Evolutionary conservation across 2,797 vertebrate species (phyloP).

Genomic region (Sebastes matsubarae): DNA sequence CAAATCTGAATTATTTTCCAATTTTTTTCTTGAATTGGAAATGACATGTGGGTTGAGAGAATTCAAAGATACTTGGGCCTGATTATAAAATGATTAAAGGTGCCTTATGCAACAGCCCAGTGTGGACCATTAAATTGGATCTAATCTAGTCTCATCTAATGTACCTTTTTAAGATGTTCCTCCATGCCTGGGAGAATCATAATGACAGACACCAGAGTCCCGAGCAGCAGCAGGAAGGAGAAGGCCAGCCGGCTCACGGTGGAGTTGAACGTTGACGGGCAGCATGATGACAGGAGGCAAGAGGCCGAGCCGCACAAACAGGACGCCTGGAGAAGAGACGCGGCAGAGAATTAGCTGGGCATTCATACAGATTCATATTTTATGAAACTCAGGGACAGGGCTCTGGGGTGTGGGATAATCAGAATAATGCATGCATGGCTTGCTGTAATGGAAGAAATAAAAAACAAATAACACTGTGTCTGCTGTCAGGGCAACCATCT

Average conservation of each 20-base stretch:
- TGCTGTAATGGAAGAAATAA: neutral
- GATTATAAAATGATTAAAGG: neutral
- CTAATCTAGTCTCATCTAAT: neutral
- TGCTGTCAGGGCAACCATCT: conserved; percentile 29
- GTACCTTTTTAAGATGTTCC: conserved; percentile 89
- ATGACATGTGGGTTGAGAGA: neutral
- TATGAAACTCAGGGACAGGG: neutral
- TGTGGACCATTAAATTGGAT: neutral
- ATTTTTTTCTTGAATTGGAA: neutral
- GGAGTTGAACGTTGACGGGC: conserved; percentile 91
- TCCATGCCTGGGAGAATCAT: conserved; percentile 94
- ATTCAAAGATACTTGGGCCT: neutral
- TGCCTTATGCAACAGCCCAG: neutral
- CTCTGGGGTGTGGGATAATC: conserved; percentile 37
- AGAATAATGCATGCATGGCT: conserved; percentile 43
- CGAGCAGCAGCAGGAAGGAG: conserved; percentile 90
- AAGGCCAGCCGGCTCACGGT: conserved; percentile 90
- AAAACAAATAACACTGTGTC: conserved; percentile 8
- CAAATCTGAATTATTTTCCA: neutral
- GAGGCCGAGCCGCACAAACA: conserved; percentile 94
- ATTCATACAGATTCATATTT: conserved; percentile 6
- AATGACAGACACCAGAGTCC: conserved; percentile 89
- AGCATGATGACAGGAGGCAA: conserved; percentile 91
- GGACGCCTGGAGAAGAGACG: conserved; percentile 82
- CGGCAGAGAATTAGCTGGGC: conserved; percentile 17